These are phyloP conservation scores for Pseudonaja textilis DNA, from an alignment of 2,113 vertebrate species.

Conservation along the genomic window DNA sequence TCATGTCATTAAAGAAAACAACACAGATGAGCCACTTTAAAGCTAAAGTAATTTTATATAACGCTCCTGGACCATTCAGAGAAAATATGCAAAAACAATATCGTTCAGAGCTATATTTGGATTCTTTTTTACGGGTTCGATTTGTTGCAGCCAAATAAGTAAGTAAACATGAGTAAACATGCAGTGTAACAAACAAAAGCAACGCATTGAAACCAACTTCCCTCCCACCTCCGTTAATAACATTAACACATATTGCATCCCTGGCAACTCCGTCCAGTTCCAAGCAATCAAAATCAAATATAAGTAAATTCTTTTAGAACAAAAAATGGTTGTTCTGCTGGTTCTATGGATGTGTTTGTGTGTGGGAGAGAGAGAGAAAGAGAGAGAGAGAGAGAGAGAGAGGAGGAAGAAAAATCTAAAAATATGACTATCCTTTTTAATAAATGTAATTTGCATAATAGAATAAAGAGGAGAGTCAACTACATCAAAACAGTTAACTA, in stretches of 20 bases:
- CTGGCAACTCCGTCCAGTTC: background rate
- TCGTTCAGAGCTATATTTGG: conserved; percentile 34
- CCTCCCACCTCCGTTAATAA: background rate
- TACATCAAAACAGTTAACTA: background rate
- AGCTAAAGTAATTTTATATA: conserved; percentile 50
- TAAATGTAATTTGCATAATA: background rate
- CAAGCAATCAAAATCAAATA: background rate
- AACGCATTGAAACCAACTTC: background rate
- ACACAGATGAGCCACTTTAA: conserved; percentile 55
- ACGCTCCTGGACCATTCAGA: conserved; percentile 32
- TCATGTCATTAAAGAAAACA: conserved; percentile 43
- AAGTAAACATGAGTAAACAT: background rate
- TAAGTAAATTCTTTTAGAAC: background rate
- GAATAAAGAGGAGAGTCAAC: background rate
- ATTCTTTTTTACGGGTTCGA: background rate
- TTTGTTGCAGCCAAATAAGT: background rate
- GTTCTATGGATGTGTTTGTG: background rate
- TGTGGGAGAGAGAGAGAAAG: background rate
- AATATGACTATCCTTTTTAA: background rate
- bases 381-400: too few species aligned
- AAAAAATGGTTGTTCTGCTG: background rate
- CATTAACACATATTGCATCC: background rate
- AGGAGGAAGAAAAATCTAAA: background rate
- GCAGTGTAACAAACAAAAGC: background rate
- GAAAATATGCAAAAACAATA: conserved; percentile 10